phyloP scores from a whole-genome alignment of 2,797 vertebrate species.

The Hippocampus kuda region DNA sequence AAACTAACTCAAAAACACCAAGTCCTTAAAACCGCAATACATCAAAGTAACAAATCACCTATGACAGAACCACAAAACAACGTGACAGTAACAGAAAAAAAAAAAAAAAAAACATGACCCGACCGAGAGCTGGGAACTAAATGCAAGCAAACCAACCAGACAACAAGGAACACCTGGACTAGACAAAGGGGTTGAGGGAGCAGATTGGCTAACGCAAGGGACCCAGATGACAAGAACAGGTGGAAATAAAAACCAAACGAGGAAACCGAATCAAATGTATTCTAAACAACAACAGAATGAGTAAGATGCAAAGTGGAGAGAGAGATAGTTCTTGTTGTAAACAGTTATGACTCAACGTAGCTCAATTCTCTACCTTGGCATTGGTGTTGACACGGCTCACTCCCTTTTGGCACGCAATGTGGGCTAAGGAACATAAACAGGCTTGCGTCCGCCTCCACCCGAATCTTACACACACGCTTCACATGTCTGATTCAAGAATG shows the following conservation, averaged over 20 bases:
- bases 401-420: slow-evolving; percentile 61
- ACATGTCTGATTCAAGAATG: slow-evolving; percentile 22
- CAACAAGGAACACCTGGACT: no score
- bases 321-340: slow-evolving; percentile 39
- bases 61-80: no score
- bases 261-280: slow-evolving; percentile 24
- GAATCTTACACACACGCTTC: slow-evolving; percentile 7
- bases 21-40: no score
- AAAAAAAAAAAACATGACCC: no score
- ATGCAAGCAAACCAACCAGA: no score
- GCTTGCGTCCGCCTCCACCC: slow-evolving; percentile 40
- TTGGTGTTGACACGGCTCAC: slow-evolving; percentile 53
- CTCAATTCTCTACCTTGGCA: slow-evolving; percentile 42
- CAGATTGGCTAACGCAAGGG: no score
- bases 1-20: no score
- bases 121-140: no score
- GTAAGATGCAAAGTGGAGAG: slow-evolving; percentile 40
- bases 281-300: slow-evolving; percentile 17
- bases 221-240: no score
- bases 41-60: no score
- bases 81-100: no score
- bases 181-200: no score
- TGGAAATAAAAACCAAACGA: slow-evolving; percentile 26
- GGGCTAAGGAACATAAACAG: slow-evolving; percentile 57
- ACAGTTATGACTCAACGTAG: slow-evolving; percentile 49